These are phyloP conservation scores for Rhabdornis inornatus DNA, from an alignment of 2,113 vertebrate genomes.

Conservation along the genomic window DNA sequence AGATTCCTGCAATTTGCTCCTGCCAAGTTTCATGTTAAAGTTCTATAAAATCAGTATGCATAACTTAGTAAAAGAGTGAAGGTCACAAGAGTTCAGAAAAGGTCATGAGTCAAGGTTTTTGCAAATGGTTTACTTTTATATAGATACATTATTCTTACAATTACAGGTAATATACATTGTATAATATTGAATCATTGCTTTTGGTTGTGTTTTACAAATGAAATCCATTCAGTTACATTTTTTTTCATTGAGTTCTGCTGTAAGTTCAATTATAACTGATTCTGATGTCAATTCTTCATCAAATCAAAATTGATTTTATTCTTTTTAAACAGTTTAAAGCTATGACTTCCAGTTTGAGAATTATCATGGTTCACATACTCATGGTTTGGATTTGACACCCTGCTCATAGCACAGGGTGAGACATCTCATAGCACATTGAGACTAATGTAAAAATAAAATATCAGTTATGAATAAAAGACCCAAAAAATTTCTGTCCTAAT, in stretches of 20 bases:
- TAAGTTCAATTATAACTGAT: background rate
- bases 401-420: background rate
- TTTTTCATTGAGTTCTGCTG: background rate
- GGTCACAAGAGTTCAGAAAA: background rate
- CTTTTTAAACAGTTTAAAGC: background rate
- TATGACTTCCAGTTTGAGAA: background rate
- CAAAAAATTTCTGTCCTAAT: background rate
- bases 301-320: background rate
- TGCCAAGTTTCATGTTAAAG: background rate
- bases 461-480: background rate
- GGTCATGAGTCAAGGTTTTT: background rate
- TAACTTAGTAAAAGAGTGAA: background rate
- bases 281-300: background rate
- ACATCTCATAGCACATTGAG: background rate
- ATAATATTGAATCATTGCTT: background rate
- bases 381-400: background rate
- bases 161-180: background rate
- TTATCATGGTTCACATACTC: background rate
- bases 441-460: background rate
- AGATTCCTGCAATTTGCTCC: background rate
- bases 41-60: background rate
- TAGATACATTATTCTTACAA: background rate
- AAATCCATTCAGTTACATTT: background rate
- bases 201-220: background rate
- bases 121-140: background rate